Conservation (phyloP, 1,140 invertebrate genomes). For the Ceratina calcarata region DNA sequence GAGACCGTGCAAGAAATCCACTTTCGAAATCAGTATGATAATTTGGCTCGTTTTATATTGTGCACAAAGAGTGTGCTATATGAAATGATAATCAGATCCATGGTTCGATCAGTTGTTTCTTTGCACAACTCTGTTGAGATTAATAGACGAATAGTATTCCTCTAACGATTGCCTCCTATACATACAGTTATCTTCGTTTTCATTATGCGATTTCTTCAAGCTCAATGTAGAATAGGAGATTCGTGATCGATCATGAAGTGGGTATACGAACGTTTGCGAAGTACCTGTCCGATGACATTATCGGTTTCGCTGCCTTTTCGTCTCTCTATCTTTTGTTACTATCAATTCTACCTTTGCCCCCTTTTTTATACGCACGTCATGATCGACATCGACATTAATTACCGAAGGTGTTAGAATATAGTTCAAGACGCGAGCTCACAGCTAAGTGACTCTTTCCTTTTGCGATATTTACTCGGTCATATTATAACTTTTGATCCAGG, state of each 20-base stretch:
- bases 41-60: too few relatives aligned
- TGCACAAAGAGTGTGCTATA: too few relatives aligned
- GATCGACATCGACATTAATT: background rate
- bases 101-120: too few relatives aligned
- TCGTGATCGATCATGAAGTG: slow-evolving; percentile 8
- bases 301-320: background rate
- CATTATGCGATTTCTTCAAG: background rate
- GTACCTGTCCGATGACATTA: slow-evolving; percentile 16
- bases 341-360: background rate
- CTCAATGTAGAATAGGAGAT: slow-evolving; percentile 30
- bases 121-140: background rate
- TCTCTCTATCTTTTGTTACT: background rate
- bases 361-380: slow-evolving; percentile 5
- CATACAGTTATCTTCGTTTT: background rate
- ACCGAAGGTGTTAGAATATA: background rate
- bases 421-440: slow-evolving; percentile 11
- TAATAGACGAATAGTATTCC: slow-evolving; percentile 1
- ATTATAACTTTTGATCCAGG: slow-evolving; percentile 27
- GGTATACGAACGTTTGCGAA: slow-evolving; percentile 1
- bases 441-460: slow-evolving; percentile 24
- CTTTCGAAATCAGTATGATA: too few relatives aligned
- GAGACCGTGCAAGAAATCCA: too few relatives aligned
- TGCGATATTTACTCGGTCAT: slow-evolving; percentile 16
- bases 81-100: too few relatives aligned
- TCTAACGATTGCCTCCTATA: slow-evolving; percentile 8